Conservation (phyloP, 1,140 invertebrate species). For the Lepidurus couesii region DNA sequence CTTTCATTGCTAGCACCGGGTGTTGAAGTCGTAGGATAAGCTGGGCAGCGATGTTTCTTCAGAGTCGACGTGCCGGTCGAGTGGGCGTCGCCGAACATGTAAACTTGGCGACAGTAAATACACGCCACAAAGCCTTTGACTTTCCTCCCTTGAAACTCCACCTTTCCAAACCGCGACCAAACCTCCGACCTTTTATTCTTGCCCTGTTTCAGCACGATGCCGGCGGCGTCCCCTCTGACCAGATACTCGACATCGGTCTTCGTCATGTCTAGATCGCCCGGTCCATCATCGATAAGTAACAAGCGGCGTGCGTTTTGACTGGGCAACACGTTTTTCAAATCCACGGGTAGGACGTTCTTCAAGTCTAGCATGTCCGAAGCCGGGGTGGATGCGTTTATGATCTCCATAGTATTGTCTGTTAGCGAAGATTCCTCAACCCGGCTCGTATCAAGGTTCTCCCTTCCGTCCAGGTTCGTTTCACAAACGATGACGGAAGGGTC, state of each 20-base stretch:
- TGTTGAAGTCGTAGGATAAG: slow-evolving; percentile 19
- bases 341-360: slow-evolving; percentile 28
- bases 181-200: slow-evolving; percentile 28
- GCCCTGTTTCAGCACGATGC: slow-evolving; percentile 30
- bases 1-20: slow-evolving; percentile 24
- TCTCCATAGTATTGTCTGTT: neutral
- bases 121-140: slow-evolving; percentile 34
- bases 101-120: slow-evolving; percentile 33
- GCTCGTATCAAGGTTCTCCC: neutral
- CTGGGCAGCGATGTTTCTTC: slow-evolving; percentile 32
- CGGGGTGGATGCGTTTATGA: neutral
- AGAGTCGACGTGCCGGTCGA: slow-evolving; percentile 33
- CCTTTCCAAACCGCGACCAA: slow-evolving; percentile 33
- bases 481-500: neutral
- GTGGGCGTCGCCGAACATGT: slow-evolving; percentile 33
- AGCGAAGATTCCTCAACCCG: neutral
- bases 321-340: slow-evolving; percentile 29
- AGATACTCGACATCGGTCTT: slow-evolving; percentile 32
- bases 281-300: slow-evolving; percentile 33
- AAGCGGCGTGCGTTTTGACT: slow-evolving; percentile 26
- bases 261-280: slow-evolving; percentile 32
- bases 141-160: slow-evolving; percentile 29
- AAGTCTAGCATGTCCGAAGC: slow-evolving; percentile 30
- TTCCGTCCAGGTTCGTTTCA: neutral
- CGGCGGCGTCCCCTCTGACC: slow-evolving; percentile 29